phyloP scores from a whole-genome alignment of 2,113 vertebrate genomes.

The Tetrax tetrax region DNA sequence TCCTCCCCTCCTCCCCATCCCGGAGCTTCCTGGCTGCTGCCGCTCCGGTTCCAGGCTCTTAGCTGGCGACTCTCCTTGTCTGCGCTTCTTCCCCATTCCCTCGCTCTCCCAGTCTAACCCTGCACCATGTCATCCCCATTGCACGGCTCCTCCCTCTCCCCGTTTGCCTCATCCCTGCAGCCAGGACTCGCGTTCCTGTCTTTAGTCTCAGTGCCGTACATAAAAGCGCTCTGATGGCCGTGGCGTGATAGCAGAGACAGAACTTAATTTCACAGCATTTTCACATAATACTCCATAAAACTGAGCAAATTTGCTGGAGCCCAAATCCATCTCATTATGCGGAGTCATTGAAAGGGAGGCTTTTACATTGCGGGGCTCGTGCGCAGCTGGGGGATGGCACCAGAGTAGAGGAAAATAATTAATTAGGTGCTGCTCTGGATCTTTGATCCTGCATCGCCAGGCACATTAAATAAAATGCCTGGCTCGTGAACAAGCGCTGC shows the following conservation, averaged over 20 bases:
- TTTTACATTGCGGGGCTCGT: slow-evolving; percentile 8
- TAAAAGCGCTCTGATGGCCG: slow-evolving; percentile 36
- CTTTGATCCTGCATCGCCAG: slow-evolving; percentile 50
- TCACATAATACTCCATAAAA: slow-evolving; percentile 50
- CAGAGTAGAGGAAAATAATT: slow-evolving; percentile 55
- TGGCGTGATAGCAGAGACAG: slow-evolving; percentile 47
- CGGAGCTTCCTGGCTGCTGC: not conserved
- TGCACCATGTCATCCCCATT: not conserved
- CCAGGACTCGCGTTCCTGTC: slow-evolving; percentile 5
- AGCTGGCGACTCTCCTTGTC: not conserved
- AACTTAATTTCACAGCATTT: slow-evolving; percentile 61
- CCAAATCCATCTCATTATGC: slow-evolving; percentile 59
- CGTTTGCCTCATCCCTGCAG: not conserved
- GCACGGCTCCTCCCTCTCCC: slow-evolving; percentile 34
- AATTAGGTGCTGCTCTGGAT: slow-evolving; percentile 60
- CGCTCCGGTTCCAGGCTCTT: not conserved
- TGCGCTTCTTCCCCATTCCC: not conserved
- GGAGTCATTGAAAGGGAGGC: slow-evolving; percentile 24
- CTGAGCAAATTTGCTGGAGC: slow-evolving; percentile 50
- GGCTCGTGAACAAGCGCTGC: slow-evolving; percentile 29
- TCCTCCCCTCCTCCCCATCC: not conserved
- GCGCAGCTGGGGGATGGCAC: slow-evolving; percentile 3
- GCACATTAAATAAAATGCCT: slow-evolving; percentile 30
- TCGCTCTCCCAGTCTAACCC: not conserved
- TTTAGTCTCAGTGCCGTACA: not conserved